Conservation (phyloP, 2,113 vertebrate species). For the Antechinus flavipes region DNA sequence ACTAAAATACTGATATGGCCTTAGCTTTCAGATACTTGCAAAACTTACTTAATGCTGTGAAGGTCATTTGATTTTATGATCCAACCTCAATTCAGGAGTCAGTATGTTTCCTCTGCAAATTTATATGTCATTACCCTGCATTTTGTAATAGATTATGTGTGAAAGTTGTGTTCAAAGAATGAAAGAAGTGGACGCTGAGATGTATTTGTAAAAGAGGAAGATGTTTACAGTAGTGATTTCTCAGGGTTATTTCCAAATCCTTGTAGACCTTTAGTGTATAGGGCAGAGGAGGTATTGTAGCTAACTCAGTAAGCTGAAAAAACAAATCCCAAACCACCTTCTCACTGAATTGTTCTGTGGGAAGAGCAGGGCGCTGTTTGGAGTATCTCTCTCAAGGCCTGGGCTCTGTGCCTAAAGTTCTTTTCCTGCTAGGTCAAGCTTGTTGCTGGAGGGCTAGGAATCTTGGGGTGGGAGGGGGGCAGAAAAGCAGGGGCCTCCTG, state of each 20-base stretch:
- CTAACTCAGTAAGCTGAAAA: conserved; percentile 80
- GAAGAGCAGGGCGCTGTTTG: conserved; percentile 72
- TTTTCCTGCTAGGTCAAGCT: conserved; percentile 85
- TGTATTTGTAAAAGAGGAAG: conserved; percentile 13
- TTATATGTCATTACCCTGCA: conserved; percentile 13
- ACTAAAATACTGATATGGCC: conserved; percentile 54
- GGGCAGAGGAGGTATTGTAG: conserved; percentile 65
- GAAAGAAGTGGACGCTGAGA: conserved; percentile 29
- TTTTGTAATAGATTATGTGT: conserved; percentile 57
- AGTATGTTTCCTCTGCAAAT: conserved; percentile 46
- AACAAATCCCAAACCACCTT: conserved; percentile 76
- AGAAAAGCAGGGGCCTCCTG: conserved; percentile 77
- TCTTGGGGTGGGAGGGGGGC: conserved; percentile 13
- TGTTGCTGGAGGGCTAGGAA: conserved; percentile 82
- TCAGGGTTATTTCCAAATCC: conserved; percentile 58
- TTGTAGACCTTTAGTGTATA: conserved; percentile 61
- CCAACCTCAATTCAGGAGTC: conserved; percentile 28
- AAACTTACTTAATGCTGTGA: conserved; percentile 58
- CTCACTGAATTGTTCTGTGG: conserved; percentile 66
- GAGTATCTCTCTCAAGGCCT: conserved; percentile 87
- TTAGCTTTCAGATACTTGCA: conserved; percentile 60
- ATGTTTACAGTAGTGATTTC: neutral
- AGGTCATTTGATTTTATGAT: conserved; percentile 75
- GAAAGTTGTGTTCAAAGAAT: conserved; percentile 36
- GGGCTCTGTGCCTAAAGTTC: conserved; percentile 84